Evolutionary conservation across 2,888 invertebrate genomes (phyloP).

Genomic region (Drosophila hamatofila): DNA sequence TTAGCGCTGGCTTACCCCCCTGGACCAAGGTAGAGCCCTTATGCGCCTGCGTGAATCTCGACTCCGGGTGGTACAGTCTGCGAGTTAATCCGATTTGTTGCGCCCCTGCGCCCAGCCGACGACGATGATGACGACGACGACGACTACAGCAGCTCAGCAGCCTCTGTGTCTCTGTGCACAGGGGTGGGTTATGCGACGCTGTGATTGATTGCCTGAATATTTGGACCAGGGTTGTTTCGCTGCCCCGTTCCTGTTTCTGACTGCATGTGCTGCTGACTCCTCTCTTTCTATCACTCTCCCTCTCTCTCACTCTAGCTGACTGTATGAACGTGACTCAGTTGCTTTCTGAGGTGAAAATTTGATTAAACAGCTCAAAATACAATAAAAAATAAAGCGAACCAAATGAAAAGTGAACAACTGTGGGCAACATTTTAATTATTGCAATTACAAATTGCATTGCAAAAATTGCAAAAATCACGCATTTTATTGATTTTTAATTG

Average conservation of each 20-base stretch:
- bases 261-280: not conserved
- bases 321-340: slow-evolving; percentile 50
- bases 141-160: not conserved
- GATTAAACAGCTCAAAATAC: slow-evolving; percentile 58
- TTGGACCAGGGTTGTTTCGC: slow-evolving; percentile 59
- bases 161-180: slow-evolving; percentile 1
- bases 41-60: slow-evolving; percentile 73
- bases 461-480: slow-evolving; percentile 80
- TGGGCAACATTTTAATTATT: slow-evolving; percentile 73
- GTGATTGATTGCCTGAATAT: slow-evolving; percentile 75
- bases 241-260: slow-evolving; percentile 11
- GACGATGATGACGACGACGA: not conserved
- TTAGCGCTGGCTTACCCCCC: slow-evolving; percentile 52
- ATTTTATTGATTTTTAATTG: slow-evolving; percentile 83
- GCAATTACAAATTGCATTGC: slow-evolving; percentile 78
- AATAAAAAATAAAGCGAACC: not conserved
- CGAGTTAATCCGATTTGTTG: slow-evolving; percentile 77
- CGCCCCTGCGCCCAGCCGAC: slow-evolving; percentile 51
- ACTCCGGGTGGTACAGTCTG: slow-evolving; percentile 70
- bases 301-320: not conserved
- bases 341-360: slow-evolving; percentile 72
- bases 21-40: slow-evolving; percentile 22
- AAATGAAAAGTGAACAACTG: slow-evolving; percentile 17
- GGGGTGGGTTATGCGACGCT: slow-evolving; percentile 75
- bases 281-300: not conserved